Conservation (phyloP, 2,113 vertebrate species). For the Eira barbara region DNA sequence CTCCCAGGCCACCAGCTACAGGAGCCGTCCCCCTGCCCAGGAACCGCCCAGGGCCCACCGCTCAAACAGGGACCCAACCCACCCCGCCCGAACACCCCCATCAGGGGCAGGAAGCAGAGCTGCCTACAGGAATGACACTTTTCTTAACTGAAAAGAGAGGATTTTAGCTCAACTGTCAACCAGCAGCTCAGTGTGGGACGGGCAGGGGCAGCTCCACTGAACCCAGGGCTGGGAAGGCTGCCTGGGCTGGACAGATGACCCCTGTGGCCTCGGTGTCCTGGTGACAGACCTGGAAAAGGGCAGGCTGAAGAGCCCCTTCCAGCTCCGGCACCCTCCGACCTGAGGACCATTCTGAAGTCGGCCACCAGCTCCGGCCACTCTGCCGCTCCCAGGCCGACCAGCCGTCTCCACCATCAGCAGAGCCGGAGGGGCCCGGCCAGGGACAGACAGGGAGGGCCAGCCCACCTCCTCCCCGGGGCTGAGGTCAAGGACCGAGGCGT, state of each 20-base stretch:
- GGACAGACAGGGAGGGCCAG: not conserved
- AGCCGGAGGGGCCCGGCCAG: not conserved
- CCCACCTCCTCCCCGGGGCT: not conserved
- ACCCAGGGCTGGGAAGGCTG: not conserved
- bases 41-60: not conserved
- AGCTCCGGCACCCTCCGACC: not conserved
- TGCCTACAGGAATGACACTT: not conserved
- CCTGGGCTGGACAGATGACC: not conserved
- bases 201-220: not conserved
- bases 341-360: not conserved
- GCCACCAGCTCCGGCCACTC: not conserved
- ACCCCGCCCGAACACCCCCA: not conserved
- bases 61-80: not conserved
- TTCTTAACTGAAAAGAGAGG: not conserved
- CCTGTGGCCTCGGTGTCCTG: not conserved
- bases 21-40: not conserved
- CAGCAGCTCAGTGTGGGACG: fast-evolving
- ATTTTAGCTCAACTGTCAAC: not conserved
- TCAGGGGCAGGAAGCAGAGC: fast-evolving
- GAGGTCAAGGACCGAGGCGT: not conserved
- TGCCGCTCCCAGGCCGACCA: not conserved
- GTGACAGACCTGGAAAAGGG: not conserved
- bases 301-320: not conserved
- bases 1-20: not conserved
- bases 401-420: not conserved